Conservation (phyloP, 1,140 invertebrate species). For the Episyrphus balteatus region DNA sequence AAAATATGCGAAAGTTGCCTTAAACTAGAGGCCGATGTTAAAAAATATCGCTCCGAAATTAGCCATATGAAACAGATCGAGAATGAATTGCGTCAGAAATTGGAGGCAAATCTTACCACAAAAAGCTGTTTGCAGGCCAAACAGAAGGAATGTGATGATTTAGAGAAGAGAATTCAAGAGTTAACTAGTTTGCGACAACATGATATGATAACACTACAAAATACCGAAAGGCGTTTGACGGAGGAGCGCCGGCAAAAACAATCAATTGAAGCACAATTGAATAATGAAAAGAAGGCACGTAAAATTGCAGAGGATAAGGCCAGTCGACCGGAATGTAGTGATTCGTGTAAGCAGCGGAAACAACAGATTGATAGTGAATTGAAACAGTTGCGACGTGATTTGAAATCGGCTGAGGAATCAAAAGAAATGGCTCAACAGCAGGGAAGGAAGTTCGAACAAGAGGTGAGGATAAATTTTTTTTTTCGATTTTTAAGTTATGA, state of each 20-base stretch:
- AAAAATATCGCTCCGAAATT: slow-evolving; percentile 69
- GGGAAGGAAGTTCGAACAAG: slow-evolving; percentile 30
- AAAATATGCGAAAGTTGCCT: slow-evolving; percentile 35
- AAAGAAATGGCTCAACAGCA: slow-evolving; percentile 30
- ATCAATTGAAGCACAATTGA: slow-evolving; percentile 64
- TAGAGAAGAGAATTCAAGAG: slow-evolving; percentile 50
- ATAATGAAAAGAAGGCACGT: slow-evolving; percentile 60
- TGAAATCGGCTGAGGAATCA: slow-evolving; percentile 63
- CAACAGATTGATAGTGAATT: slow-evolving; percentile 69
- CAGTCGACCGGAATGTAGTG: slow-evolving; percentile 52
- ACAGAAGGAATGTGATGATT: slow-evolving; percentile 34
- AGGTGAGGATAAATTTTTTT: slow-evolving; percentile 17
- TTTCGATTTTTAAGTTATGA: too few relatives aligned
- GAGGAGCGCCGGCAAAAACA: slow-evolving; percentile 71
- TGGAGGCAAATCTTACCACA: slow-evolving; percentile 38
- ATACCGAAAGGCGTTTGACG: slow-evolving; percentile 66
- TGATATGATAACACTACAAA: slow-evolving; percentile 65
- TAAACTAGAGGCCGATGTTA: slow-evolving; percentile 59
- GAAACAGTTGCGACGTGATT: slow-evolving; percentile 58
- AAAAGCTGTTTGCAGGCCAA: slow-evolving; percentile 36
- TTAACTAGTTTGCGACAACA: slow-evolving; percentile 57
- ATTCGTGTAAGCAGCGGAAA: slow-evolving; percentile 63
- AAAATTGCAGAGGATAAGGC: slow-evolving; percentile 56
- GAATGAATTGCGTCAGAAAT: slow-evolving; percentile 72
- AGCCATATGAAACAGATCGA: slow-evolving; percentile 65